Conservation (phyloP, 2,797 vertebrate genomes). For the Hoplostethus atlanticus region DNA sequence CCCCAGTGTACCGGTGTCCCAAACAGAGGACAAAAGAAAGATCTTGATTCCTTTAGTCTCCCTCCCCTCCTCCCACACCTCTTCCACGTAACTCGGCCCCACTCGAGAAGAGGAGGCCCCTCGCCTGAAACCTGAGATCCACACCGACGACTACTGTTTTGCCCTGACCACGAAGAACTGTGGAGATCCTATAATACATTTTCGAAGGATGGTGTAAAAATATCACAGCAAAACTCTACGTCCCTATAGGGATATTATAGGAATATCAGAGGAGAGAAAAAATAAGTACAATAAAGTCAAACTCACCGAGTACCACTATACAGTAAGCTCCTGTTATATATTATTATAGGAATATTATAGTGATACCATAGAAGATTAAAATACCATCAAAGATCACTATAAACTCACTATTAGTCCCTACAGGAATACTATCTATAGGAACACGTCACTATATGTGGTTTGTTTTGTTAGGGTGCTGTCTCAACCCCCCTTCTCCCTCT, state of each 20-base stretch:
- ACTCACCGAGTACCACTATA: background rate
- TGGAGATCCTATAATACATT: slow-evolving; percentile 26
- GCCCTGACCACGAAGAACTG: slow-evolving; percentile 27
- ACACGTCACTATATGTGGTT: too few species aligned
- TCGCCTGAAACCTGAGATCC: slow-evolving; percentile 76
- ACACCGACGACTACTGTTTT: slow-evolving; percentile 63
- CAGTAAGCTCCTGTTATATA: background rate
- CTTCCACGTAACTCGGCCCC: slow-evolving; percentile 70
- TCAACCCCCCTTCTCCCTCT: too few species aligned
- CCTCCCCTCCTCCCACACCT: slow-evolving; percentile 50
- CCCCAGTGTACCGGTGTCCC: slow-evolving; percentile 71
- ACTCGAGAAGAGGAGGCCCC: slow-evolving; percentile 72
- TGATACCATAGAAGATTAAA: background rate
- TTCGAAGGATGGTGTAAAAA: slow-evolving; percentile 23
- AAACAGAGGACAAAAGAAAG: slow-evolving; percentile 58
- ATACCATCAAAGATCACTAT: background rate
- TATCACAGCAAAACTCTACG: slow-evolving; percentile 3
- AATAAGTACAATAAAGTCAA: background rate
- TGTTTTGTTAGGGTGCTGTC: too few species aligned
- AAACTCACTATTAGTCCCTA: too few species aligned
- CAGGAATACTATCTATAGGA: too few species aligned
- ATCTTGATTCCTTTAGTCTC: slow-evolving; percentile 44
- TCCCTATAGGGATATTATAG: background rate
- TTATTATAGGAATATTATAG: background rate
- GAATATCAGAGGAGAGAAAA: slow-evolving; percentile 9